A percentile compares a stretch with the other conserved stretches of the same genome.
These are phyloP conservation scores for Ridgeia piscesae DNA, from an alignment of 1,140 invertebrate species.

Conservation along the genomic window DNA sequence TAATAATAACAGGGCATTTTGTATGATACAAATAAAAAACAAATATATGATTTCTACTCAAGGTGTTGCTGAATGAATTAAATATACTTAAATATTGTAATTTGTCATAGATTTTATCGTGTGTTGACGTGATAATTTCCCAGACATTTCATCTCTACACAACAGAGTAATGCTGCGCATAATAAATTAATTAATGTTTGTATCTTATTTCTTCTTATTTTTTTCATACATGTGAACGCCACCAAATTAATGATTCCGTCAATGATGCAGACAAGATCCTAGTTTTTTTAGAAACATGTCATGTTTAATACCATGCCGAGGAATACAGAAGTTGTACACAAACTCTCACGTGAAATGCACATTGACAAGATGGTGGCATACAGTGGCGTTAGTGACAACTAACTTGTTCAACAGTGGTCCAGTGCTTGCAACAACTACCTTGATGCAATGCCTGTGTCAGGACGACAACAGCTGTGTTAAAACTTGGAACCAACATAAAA, in stretches of 20 bases:
- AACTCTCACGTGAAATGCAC: not conserved
- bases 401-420: not conserved
- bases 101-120: not conserved
- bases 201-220: too few relatives aligned
- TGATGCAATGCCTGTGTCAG: not conserved
- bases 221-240: too few relatives aligned
- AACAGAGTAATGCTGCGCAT: too few relatives aligned
- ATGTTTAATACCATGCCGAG: not conserved
- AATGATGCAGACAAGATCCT: not conserved
- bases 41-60: not conserved
- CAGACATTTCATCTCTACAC: too few relatives aligned
- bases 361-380: not conserved
- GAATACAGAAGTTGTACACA: conserved; percentile 1
- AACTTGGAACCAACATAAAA: not conserved
- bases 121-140: not conserved
- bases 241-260: too few relatives aligned
- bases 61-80: not conserved
- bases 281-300: not conserved
- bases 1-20: not conserved
- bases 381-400: not conserved
- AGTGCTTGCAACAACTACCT: not conserved
- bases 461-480: not conserved
- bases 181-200: too few relatives aligned
- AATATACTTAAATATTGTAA: not conserved
- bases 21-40: not conserved